A percentile compares a stretch with the other conserved stretches of the same genome.
These are phyloP conservation scores for Noctuana brunneofusca DNA, from an alignment of 2,888 invertebrate species.

Conservation along the genomic window DNA sequence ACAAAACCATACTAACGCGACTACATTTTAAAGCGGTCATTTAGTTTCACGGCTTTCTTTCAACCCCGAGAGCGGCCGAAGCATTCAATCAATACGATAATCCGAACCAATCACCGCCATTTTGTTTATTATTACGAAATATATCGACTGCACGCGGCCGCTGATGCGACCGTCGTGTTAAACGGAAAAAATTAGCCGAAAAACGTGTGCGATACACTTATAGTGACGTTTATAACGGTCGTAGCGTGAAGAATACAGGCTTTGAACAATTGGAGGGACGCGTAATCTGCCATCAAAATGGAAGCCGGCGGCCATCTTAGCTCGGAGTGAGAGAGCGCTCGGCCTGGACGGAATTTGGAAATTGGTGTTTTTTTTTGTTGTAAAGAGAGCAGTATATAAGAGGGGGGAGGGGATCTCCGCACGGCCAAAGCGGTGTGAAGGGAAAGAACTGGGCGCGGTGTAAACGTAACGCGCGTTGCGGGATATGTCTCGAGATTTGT, in stretches of 20 bases:
- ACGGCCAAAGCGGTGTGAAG: constrained; percentile 81
- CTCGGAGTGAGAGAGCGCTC: constrained; percentile 75
- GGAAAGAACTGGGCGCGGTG: constrained; percentile 65
- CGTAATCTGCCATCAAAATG: constrained; percentile 82
- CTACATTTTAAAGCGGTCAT: constrained; percentile 63
- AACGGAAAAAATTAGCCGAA: constrained; percentile 78
- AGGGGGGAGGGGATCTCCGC: constrained; percentile 74
- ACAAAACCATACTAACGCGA: constrained; percentile 58
- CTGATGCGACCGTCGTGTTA: constrained; percentile 60
- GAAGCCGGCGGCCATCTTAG: constrained; percentile 81
- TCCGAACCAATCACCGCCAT: constrained; percentile 41
- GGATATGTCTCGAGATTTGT: constrained; percentile 55
- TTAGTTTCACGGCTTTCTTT: constrained; percentile 42
- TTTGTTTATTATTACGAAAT: constrained; percentile 31
- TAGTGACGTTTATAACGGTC: constrained; percentile 38
- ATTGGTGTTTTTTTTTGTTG: constrained; percentile 81
- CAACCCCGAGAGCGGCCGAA: constrained; percentile 35
- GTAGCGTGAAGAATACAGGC: constrained; percentile 51
- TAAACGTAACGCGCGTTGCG: constrained; percentile 48
- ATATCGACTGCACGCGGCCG: constrained; percentile 3
- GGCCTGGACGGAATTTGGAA: constrained; percentile 80
- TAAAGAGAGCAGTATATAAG: constrained; percentile 82
- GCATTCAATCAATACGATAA: constrained; percentile 72
- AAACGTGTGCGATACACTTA: constrained; percentile 77
- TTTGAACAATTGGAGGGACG: constrained; percentile 72